Conservation (phyloP, 2,113 vertebrate species). For the Madoqua kirkii region DNA sequence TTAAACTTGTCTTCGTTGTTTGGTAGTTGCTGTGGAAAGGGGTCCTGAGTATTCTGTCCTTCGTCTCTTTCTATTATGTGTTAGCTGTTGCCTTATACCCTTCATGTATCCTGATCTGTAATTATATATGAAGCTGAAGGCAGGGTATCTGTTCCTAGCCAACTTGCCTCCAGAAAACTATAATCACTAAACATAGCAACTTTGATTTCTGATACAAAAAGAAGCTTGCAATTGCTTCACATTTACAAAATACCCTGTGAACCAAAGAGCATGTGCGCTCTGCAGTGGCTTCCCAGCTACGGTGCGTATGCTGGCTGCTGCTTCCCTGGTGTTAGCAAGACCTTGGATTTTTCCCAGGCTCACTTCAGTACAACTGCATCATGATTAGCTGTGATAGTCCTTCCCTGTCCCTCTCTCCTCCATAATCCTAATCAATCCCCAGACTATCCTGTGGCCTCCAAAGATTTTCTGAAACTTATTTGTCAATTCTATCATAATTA, state of each 20-base stretch:
- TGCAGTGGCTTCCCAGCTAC: background rate
- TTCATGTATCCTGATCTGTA: background rate
- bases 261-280: background rate
- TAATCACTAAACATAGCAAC: background rate
- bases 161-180: background rate
- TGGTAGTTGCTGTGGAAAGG: background rate
- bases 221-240: background rate
- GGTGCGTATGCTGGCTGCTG: background rate
- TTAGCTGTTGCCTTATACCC: background rate
- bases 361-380: background rate
- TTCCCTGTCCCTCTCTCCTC: background rate
- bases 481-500: background rate
- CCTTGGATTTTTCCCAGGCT: background rate
- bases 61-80: background rate
- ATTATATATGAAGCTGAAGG: background rate
- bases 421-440: background rate
- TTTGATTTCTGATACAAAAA: background rate
- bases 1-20: background rate
- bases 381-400: background rate
- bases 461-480: background rate
- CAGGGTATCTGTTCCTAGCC: background rate
- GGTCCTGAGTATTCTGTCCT: background rate
- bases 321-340: background rate
- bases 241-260: background rate
- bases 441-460: background rate